Percentiles rank a stretch among this genome's conserved stretches.
Evolutionary conservation across 2,797 vertebrate species (phyloP).

Genomic region (Cirrhinus molitorella): DNA sequence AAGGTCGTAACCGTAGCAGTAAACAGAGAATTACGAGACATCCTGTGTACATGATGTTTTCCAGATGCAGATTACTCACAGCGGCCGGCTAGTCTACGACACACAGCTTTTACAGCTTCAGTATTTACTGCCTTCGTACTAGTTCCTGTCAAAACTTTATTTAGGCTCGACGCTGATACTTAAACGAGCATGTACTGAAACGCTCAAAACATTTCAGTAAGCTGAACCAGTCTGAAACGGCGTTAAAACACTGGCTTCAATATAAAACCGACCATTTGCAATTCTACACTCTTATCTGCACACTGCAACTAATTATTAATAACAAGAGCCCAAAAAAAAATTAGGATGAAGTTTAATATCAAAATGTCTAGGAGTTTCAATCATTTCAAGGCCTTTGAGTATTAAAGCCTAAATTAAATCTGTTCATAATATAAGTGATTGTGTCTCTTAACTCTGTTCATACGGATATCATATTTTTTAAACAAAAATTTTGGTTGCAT

Average conservation of each 20-base stretch:
- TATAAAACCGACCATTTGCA: too few species aligned
- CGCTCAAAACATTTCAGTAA: background rate
- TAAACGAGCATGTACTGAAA: background rate
- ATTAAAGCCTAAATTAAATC: background rate
- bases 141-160: constrained; percentile 2
- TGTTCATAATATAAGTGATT: background rate
- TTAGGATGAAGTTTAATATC: background rate
- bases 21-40: constrained; percentile 10
- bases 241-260: background rate
- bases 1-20: constrained; percentile 19
- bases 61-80: background rate
- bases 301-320: background rate
- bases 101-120: background rate
- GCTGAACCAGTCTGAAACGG: background rate
- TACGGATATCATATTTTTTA: background rate
- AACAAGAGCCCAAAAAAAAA: background rate
- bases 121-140: constrained; percentile 7
- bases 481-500: background rate
- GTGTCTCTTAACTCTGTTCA: background rate
- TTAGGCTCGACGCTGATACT: constrained; percentile 7
- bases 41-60: background rate
- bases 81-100: too few species aligned
- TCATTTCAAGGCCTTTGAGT: too few species aligned
- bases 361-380: background rate
- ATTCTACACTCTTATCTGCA: background rate